A percentile compares a stretch with the other conserved stretches of the same genome.
These are phyloP conservation scores for Hermetia illucens DNA, from an alignment of 1,140 invertebrate genomes.

Conservation along the genomic window DNA sequence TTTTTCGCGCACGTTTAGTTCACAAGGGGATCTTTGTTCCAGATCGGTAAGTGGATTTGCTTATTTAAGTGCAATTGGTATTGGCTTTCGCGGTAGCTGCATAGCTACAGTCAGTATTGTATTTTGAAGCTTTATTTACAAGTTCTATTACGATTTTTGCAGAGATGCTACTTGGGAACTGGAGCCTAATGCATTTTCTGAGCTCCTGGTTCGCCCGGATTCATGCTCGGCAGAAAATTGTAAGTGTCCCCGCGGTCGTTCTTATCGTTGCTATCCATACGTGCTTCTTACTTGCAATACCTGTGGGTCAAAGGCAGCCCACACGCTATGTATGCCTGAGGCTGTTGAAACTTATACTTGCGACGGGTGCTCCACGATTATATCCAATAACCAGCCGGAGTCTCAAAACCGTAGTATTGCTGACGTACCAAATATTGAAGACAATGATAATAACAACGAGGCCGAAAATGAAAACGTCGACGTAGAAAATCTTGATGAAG, in stretches of 20 bases:
- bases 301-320: conserved; percentile 2
- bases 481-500: too few species aligned
- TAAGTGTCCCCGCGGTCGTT: conserved; percentile 14
- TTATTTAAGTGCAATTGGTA: neutral
- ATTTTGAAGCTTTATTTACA: neutral
- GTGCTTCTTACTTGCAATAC: conserved; percentile 8
- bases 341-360: too few species aligned
- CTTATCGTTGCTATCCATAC: neutral
- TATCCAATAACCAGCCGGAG: too few species aligned
- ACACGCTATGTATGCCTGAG: neutral
- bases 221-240: conserved; percentile 20
- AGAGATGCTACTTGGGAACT: conserved; percentile 54
- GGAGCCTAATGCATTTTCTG: conserved; percentile 43
- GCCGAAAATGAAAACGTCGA: too few species aligned
- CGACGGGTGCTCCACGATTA: too few species aligned
- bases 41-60: conserved; percentile 21
- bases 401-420: too few species aligned
- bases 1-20: conserved; percentile 40
- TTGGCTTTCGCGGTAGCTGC: neutral
- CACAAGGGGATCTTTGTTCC: conserved; percentile 47
- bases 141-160: conserved; percentile 9
- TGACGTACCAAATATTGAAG: too few species aligned
- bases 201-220: conserved; percentile 28
- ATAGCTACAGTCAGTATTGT: neutral
- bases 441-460: too few species aligned